A percentile compares a stretch with the other conserved stretches of the same genome.
Conservation (phyloP, 2,888 invertebrate genomes). For the Tigriopus californicus region DNA sequence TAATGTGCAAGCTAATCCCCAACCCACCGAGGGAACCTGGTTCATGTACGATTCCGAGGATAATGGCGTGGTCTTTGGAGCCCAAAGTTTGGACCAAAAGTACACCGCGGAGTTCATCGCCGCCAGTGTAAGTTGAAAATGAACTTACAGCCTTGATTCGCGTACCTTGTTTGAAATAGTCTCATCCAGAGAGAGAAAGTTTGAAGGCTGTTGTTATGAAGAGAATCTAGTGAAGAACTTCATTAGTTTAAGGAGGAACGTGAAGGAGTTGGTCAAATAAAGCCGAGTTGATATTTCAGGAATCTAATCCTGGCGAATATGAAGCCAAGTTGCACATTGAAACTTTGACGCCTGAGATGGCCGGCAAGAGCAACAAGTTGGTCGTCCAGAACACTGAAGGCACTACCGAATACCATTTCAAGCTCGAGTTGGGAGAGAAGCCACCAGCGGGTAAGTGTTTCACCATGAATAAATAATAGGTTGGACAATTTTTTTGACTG, state of each 20-base stretch:
- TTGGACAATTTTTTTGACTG: too few species aligned
- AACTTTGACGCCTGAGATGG: not conserved
- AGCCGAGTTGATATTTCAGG: not conserved
- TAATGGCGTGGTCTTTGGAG: slow-evolving; percentile 1
- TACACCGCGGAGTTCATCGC: not conserved
- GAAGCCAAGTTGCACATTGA: not conserved
- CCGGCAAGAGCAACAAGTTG: not conserved
- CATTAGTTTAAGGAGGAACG: too few species aligned
- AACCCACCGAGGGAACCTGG: slow-evolving; percentile 6
- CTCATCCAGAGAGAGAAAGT: too few species aligned
- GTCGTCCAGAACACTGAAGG: slow-evolving; percentile 2
- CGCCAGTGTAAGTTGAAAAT: not conserved
- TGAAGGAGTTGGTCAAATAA: too few species aligned
- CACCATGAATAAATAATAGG: not conserved
- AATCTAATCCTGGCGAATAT: slow-evolving; percentile 1
- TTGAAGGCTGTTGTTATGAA: too few species aligned
- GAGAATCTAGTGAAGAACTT: too few species aligned
- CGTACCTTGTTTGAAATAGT: too few species aligned
- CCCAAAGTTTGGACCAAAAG: not conserved
- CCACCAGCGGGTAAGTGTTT: not conserved
- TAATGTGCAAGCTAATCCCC: not conserved
- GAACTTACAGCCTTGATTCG: too few species aligned
- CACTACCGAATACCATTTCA: not conserved
- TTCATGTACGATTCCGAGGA: not conserved
- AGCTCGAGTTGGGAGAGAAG: not conserved